phyloP scores from a whole-genome alignment of 2,888 invertebrate species.

The Dryomyza anilis region DNA sequence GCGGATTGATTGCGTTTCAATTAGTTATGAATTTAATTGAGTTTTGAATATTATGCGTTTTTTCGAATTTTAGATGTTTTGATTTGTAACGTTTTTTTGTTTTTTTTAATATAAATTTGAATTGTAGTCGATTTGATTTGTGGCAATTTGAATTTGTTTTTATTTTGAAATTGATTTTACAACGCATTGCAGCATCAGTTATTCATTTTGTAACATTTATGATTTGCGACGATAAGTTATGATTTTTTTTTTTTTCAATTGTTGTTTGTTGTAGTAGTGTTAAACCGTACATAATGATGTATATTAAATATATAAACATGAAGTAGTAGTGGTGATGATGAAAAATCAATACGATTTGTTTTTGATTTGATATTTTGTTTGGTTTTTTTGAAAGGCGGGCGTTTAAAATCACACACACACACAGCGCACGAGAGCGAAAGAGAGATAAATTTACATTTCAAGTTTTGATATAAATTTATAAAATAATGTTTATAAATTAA shows the following conservation, averaged over 20 bases:
- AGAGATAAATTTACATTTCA: constrained; percentile 17
- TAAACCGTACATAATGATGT: constrained; percentile 5
- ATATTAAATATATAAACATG: too few relatives aligned
- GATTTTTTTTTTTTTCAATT: too few relatives aligned
- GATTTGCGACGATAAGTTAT: too few relatives aligned
- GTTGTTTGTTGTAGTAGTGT: constrained; percentile 14
- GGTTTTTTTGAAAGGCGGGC: constrained; percentile 1
- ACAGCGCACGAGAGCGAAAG: constrained; percentile 1
- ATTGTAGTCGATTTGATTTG: constrained; percentile 10
- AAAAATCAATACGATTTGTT: too few relatives aligned
- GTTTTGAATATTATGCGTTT: constrained; percentile 2
- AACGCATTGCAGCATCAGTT: not conserved
- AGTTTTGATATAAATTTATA: too few relatives aligned
- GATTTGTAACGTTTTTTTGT: not conserved
- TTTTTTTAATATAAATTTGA: too few relatives aligned
- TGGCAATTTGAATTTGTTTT: constrained; percentile 10
- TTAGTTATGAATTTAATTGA: constrained; percentile 1
- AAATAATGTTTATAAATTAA: too few relatives aligned
- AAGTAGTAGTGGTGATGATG: constrained; percentile 20
- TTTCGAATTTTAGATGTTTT: constrained; percentile 1
- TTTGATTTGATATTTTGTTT: constrained; percentile 16
- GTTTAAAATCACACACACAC: constrained; percentile 8
- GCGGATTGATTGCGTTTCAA: not conserved
- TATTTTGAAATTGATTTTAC: constrained; percentile 11
- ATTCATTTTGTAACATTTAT: too few relatives aligned